Base-by-base conservation (phyloP, 2,888 invertebrate genomes). In the Biston stratarius region DNA sequence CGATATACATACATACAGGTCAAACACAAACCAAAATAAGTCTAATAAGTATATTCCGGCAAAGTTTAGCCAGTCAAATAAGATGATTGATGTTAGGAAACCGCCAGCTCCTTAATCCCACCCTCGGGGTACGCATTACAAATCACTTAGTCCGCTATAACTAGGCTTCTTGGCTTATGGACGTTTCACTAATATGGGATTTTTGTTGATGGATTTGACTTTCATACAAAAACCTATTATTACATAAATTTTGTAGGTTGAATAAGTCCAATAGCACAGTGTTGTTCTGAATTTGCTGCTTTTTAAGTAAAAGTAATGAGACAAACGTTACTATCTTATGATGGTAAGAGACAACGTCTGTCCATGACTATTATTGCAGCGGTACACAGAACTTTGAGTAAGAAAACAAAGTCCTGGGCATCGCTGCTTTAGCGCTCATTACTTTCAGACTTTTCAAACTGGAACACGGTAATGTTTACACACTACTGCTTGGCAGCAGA, bases 81-180 rank as follows among this genome's bases (percentile, higher is more conserved):
- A 14, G 34, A 61, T 68, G 67, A 68, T 64, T 63, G 52, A 68
- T 68, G 67, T 53, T 61, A 47, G 53, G 51, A 64, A 56, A 67
- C 45, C 44, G 55, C 63, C 42, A 53, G 59, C 47, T 59, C 45
- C 51, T 12, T 51, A 62, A 67, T 60, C 34, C 44, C 12, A 8
- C 67, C 67, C 67, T 15, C 14, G 59, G 48, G 67, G 60, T 56
- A 44, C 49, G 49, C 67, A 68, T 68, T 68, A 68, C 64, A 68
- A 68, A 68, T 63, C 60, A 63, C 67, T 68, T 68, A 68, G 63
- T 52, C n/a, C 38, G 24, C 58, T 45, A 47, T 59, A 62, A 62
- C 52, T 52, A 42, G 61, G 40, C 67, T 62, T 64, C 59, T 55
- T 58, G 42, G 53, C 53, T 52, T 15, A 40, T 14, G 45, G 42